These are phyloP conservation scores for Acanthopleura granulata DNA, from an alignment of 2,888 invertebrate species.

Conservation along the genomic window DNA sequence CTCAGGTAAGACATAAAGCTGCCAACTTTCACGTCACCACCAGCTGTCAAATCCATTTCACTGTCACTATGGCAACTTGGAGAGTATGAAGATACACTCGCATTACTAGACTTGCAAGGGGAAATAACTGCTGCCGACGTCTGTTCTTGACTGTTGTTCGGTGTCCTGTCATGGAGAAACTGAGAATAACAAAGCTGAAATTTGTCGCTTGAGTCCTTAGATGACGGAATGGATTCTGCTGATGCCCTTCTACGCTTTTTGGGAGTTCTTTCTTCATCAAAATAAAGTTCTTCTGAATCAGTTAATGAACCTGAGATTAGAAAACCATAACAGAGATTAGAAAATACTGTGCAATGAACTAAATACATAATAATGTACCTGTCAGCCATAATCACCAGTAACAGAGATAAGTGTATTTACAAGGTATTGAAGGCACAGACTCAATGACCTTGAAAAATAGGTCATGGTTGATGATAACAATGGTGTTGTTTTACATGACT, in stretches of 20 bases:
- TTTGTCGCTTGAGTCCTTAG: not conserved
- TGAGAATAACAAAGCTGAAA: not conserved
- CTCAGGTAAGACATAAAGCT: not conserved
- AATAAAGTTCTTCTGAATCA: constrained; percentile 13
- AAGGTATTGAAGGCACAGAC: no score
- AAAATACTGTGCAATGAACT: no score
- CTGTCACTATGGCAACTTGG: constrained; percentile 14
- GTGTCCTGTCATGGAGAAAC: not conserved
- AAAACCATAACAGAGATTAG: not conserved
- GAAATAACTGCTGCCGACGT: not conserved
- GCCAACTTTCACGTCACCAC: not conserved
- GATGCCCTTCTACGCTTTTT: not conserved
- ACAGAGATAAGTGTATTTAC: no score
- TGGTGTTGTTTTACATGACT: no score
- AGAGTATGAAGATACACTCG: not conserved
- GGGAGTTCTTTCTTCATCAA: not conserved
- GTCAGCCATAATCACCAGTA: no score
- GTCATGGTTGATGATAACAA: no score
- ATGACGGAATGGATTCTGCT: not conserved
- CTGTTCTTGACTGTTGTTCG: not conserved
- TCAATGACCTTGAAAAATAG: no score
- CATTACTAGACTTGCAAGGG: not conserved
- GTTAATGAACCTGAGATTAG: not conserved
- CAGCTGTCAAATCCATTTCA: constrained; percentile 10
- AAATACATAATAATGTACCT: no score